phyloP scores from a whole-genome alignment of 2,888 invertebrate genomes.

The Dorcus hopei region DNA sequence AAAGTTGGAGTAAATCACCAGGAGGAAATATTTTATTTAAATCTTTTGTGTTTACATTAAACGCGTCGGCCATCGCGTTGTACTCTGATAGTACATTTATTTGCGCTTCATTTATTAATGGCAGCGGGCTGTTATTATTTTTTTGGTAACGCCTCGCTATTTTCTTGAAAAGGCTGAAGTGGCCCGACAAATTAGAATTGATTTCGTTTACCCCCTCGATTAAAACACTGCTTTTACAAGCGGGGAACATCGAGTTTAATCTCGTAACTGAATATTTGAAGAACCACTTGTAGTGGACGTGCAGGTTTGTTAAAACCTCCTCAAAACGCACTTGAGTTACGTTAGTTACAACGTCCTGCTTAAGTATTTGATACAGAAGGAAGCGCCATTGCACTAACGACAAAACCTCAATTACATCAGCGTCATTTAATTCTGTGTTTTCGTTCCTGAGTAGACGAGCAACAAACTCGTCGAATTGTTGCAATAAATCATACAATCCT shows the following conservation, averaged over 20 bases:
- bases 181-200: constrained; percentile 34
- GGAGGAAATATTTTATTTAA: constrained; percentile 17
- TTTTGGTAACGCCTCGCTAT: constrained; percentile 41
- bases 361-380: constrained; percentile 43
- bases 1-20: constrained; percentile 1
- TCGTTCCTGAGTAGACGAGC: constrained; percentile 41
- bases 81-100: constrained; percentile 22
- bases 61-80: constrained; percentile 25
- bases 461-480: constrained; percentile 51
- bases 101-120: constrained; percentile 35
- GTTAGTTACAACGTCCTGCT: constrained; percentile 30
- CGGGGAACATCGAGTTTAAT: constrained; percentile 24
- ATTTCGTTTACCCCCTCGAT: constrained; percentile 30
- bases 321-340: constrained; percentile 33
- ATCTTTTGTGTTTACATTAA: constrained; percentile 25
- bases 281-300: constrained; percentile 73
- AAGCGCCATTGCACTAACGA: constrained; percentile 56
- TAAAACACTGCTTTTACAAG: constrained; percentile 2
- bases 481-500: constrained; percentile 52
- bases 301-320: constrained; percentile 59
- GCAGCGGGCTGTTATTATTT: constrained; percentile 35
- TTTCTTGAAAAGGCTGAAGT: constrained; percentile 40
- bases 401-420: constrained; percentile 48
- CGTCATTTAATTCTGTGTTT: constrained; percentile 38
- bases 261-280: constrained; percentile 58